Base-by-base conservation (phyloP, 1,140 invertebrate genomes). In the Diprion similis region DNA sequence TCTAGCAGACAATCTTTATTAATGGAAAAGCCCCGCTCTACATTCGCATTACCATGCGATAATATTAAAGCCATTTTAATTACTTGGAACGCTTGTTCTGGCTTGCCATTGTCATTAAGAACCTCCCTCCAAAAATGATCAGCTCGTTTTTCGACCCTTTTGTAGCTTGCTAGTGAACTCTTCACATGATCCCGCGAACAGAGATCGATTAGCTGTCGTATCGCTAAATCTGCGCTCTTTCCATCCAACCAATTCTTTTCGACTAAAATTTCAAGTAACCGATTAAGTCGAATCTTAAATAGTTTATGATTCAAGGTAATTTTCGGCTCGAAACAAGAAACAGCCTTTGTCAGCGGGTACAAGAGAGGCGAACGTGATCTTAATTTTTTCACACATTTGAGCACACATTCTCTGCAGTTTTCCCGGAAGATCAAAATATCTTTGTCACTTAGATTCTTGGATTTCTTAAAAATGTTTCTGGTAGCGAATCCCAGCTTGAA, bases 1-100 rank as follows among this genome's bases (percentile, higher is more conserved):
- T 79, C 75, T 45, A 78, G 71, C n/a, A 79, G 48, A 73, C 75
- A 75, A 46, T 80, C 78, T 67, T 73, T 65, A 48, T 79, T 79
- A 0, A 80, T 66, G 13, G 77, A 79, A 74, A 78, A 78, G 0
- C 75, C 76, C 48, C 74, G 73, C 51, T 80, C 78, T 46, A 77
- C 24, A 51, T 24, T 47, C 9, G 77, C 75, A 71, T 79, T 79
- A 9, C 78, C 78, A 74, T 79, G 77, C 64, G 75, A 78, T 10
- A 75, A 51, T 64, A 73, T 72, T 65, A 76, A 71, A 19, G 70
- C 47, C 9, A 70, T 46, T 73, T 73, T 18, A 19, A 71, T n/a
- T n/a, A n/a, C n/a, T n/a, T n/a, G n/a, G n/a, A n/a, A n/a, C n/a
- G n/a, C n/a, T n/a, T n/a, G n/a, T n/a, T n/a, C n/a, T n/a, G n/a